Conservation (phyloP, 2,888 invertebrate species). For the Taphrorychus bicolor region DNA sequence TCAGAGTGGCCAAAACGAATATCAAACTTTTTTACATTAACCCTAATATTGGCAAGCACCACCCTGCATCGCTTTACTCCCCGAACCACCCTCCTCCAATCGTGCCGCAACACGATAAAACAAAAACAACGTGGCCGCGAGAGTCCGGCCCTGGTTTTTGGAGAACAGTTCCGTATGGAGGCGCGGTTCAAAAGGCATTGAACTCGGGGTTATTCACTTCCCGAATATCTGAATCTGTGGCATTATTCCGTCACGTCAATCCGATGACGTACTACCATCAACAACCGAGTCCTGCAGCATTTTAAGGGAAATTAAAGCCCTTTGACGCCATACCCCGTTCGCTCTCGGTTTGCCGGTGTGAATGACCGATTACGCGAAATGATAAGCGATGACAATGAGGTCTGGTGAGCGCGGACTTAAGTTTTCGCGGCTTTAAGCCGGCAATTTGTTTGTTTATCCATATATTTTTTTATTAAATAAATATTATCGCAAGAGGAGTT, state of each 20-base stretch:
- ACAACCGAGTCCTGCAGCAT: not conserved
- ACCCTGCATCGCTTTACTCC: too few relatives aligned
- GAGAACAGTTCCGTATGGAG: conserved; percentile 48
- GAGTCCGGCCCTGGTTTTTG: conserved; percentile 38
- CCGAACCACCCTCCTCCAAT: not conserved
- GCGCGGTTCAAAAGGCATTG: conserved; percentile 56
- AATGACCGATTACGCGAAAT: conserved; percentile 56
- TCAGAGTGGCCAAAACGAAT: too few relatives aligned
- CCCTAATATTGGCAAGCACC: too few relatives aligned
- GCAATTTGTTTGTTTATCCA: not conserved
- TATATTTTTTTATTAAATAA: not conserved
- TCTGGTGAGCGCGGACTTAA: not conserved
- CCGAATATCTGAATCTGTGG: conserved; percentile 47
- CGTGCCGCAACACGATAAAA: not conserved
- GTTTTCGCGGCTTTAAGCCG: not conserved
- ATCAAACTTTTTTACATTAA: too few relatives aligned
- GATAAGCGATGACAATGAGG: conserved; percentile 31
- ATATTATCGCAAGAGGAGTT: too few relatives aligned
- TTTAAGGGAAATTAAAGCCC: conserved; percentile 15
- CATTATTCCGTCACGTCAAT: not conserved
- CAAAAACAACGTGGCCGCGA: not conserved
- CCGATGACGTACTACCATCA: not conserved
- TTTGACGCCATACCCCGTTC: conserved; percentile 50
- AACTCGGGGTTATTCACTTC: conserved; percentile 60
- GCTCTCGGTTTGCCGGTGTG: conserved; percentile 53